phyloP scores from a whole-genome alignment of 2,888 invertebrate genomes.

The Tenthredo scrophulariae region DNA sequence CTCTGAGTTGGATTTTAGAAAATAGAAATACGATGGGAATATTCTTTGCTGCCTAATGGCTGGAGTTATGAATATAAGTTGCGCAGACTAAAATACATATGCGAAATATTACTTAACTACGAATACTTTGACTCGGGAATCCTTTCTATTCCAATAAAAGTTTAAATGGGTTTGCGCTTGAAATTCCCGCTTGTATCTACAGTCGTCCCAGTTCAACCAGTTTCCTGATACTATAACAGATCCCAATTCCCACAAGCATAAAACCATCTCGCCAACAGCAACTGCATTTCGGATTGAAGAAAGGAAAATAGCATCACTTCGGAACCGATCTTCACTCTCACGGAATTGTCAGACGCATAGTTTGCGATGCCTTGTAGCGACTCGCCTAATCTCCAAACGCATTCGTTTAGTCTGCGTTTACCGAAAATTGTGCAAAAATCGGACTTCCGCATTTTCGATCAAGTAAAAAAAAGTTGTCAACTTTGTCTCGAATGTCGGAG shows the following conservation, averaged over 20 bases:
- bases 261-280: conserved; percentile 11
- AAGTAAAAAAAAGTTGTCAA: neutral
- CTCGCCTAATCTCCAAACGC: neutral
- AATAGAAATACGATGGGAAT: neutral
- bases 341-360: neutral
- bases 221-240: conserved; percentile 11
- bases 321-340: conserved; percentile 10
- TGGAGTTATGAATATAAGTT: neutral
- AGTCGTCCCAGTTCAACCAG: neutral
- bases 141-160: conserved; percentile 24
- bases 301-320: conserved; percentile 17
- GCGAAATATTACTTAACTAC: neutral
- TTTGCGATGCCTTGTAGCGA: neutral
- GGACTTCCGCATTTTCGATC: neutral
- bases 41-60: neutral
- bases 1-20: neutral
- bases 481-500: neutral
- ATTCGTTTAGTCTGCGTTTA: neutral
- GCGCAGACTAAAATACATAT: neutral
- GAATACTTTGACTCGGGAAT: conserved; percentile 6
- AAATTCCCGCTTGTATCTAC: conserved; percentile 19
- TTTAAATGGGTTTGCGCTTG: conserved; percentile 31
- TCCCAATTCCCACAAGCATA: conserved; percentile 46
- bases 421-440: neutral
- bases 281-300: conserved; percentile 22